A percentile compares a stretch with the other conserved stretches of the same genome.
These are phyloP conservation scores for Tursiops truncatus DNA, from an alignment of 2,113 vertebrate species.

Conservation along the genomic window DNA sequence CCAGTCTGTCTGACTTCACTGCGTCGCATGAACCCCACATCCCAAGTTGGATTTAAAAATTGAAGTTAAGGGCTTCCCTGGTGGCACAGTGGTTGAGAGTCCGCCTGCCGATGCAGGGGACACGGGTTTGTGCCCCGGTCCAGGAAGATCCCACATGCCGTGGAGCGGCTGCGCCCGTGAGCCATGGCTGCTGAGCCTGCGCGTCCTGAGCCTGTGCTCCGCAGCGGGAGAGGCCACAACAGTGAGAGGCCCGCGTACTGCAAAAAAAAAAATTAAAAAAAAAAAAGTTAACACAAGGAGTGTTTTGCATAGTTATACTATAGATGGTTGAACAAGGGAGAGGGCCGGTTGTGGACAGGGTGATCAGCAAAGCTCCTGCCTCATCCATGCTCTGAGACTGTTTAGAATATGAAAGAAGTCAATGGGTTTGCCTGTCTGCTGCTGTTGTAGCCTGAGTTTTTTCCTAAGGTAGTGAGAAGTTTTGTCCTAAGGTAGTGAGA, in stretches of 20 bases:
- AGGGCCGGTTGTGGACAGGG: fast-evolving
- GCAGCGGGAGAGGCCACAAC: too few species aligned
- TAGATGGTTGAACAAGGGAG: too few species aligned
- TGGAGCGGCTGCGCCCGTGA: too few species aligned
- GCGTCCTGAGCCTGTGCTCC: too few species aligned
- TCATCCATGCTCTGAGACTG: fast-evolving
- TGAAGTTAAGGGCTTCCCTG: background rate
- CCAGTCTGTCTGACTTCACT: background rate
- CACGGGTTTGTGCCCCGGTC: too few species aligned
- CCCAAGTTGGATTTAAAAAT: background rate
- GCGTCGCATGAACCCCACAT: background rate
- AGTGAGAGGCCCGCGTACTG: too few species aligned
- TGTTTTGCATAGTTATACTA: background rate
- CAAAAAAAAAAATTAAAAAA: too few species aligned
- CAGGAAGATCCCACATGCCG: too few species aligned
- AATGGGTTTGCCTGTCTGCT: background rate
- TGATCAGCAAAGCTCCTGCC: fast-evolving
- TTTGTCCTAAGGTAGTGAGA: background rate
- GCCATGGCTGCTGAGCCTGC: too few species aligned
- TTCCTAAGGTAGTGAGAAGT: background rate
- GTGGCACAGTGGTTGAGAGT: too few species aligned
- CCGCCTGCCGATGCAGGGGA: too few species aligned
- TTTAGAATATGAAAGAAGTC: background rate
- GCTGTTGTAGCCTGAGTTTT: background rate
- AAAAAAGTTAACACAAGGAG: background rate